Percentiles rank a stretch among this genome's conserved stretches.
Evolutionary conservation across 2,113 vertebrate genomes (phyloP).

Genomic region (Gopherus flavomarginatus): DNA sequence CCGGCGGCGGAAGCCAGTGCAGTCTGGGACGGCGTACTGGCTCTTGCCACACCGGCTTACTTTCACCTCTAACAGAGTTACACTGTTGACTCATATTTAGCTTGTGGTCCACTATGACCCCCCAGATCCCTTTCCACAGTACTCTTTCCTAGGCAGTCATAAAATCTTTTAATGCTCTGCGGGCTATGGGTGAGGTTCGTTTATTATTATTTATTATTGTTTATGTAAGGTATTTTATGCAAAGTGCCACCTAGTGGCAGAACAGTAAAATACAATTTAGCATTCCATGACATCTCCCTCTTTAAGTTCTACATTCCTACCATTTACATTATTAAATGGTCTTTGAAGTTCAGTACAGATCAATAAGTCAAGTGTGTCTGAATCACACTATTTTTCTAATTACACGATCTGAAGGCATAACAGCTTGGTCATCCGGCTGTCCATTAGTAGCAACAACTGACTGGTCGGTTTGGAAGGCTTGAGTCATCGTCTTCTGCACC

Average conservation of each 20-base stretch:
- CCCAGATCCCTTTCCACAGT: too few relatives aligned
- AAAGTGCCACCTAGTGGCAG: neutral
- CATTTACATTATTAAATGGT: neutral
- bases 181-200: neutral
- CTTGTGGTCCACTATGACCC: too few relatives aligned
- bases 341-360: neutral
- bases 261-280: neutral
- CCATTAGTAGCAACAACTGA: neutral
- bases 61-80: too few relatives aligned
- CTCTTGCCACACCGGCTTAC: too few relatives aligned
- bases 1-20: too few relatives aligned
- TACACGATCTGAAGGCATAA: neutral
- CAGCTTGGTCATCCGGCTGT: neutral
- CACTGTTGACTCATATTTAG: too few relatives aligned
- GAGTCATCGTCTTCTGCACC: neutral
- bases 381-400: neutral
- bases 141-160: too few relatives aligned
- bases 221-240: neutral
- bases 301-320: neutral
- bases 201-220: too few relatives aligned
- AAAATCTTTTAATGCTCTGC: too few relatives aligned
- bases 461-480: neutral
- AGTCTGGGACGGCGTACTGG: too few relatives aligned
- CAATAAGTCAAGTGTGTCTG: neutral
- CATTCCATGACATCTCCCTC: neutral